A percentile compares a stretch with the other conserved stretches of the same genome.
phyloP scores from a whole-genome alignment of 2,888 invertebrate species.

The Drosophila paramelanica region DNA sequence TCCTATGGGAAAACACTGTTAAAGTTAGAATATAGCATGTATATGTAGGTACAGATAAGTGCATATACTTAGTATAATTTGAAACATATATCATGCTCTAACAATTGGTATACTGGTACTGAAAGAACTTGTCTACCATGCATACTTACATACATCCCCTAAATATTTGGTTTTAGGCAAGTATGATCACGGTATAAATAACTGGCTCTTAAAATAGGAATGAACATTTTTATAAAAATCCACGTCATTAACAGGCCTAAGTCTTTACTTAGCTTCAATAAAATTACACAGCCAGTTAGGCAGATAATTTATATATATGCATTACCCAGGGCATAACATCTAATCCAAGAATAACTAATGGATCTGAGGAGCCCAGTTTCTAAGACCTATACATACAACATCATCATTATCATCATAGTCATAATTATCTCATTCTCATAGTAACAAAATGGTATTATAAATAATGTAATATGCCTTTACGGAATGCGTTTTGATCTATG shows the following conservation, averaged over 20 bases:
- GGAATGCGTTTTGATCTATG: slow-evolving; percentile 46
- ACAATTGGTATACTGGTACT: slow-evolving; percentile 18
- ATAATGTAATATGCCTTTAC: slow-evolving; percentile 42
- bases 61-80: slow-evolving; percentile 14
- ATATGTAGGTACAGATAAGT: slow-evolving; percentile 14
- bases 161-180: slow-evolving; percentile 37
- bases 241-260: slow-evolving; percentile 57
- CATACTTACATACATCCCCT: slow-evolving; percentile 18
- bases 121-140: slow-evolving; percentile 42
- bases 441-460: slow-evolving; percentile 55
- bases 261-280: slow-evolving; percentile 57
- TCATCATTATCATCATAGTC: slow-evolving; percentile 26
- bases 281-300: slow-evolving; percentile 62
- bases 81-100: slow-evolving; percentile 3
- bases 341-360: slow-evolving; percentile 32
- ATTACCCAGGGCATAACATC: slow-evolving; percentile 39
- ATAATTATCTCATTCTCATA: slow-evolving; percentile 40
- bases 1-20: slow-evolving; percentile 7
- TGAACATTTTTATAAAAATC: slow-evolving; percentile 34
- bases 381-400: slow-evolving; percentile 48
- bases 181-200: slow-evolving; percentile 62
- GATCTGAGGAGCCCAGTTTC: slow-evolving; percentile 27
- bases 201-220: slow-evolving; percentile 41
- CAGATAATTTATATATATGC: slow-evolving; percentile 56
- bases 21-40: slow-evolving; percentile 17